Evolutionary conservation across 2,113 vertebrate species (phyloP).

Genomic region (Calypte anna): DNA sequence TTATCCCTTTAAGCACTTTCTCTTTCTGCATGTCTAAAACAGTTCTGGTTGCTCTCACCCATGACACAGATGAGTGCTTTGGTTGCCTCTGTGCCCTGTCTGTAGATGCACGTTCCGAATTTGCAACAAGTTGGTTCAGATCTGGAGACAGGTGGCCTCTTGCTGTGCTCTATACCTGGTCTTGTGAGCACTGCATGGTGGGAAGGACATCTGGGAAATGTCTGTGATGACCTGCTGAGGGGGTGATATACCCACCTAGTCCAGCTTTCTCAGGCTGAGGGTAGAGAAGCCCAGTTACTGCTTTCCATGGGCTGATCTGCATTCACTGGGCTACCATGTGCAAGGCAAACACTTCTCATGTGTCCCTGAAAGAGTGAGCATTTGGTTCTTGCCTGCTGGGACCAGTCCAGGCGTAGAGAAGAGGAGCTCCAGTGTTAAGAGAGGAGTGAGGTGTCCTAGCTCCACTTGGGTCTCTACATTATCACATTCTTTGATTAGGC

Average conservation of each 20-base stretch:
- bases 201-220: not conserved
- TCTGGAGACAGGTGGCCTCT: not conserved
- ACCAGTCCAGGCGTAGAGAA: not conserved
- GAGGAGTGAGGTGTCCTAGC: not conserved
- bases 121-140: not conserved
- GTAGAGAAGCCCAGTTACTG: not conserved
- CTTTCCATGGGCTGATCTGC: not conserved
- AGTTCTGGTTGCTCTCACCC: not conserved
- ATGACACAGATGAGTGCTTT: not conserved
- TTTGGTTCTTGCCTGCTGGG: not conserved
- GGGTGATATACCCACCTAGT: too few relatives aligned
- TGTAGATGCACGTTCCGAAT: not conserved
- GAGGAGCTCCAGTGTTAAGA: not conserved
- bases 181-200: not conserved
- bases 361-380: not conserved
- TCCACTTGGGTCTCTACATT: not conserved
- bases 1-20: not conserved
- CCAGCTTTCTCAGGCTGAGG: not conserved
- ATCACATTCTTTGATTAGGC: not conserved
- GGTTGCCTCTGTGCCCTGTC: not conserved
- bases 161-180: not conserved
- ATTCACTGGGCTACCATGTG: not conserved
- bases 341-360: not conserved
- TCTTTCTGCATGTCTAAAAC: not conserved
- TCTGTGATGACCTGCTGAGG: not conserved